Conservation (phyloP, 2,888 invertebrate species). For the Sarcophaga rosellei region DNA sequence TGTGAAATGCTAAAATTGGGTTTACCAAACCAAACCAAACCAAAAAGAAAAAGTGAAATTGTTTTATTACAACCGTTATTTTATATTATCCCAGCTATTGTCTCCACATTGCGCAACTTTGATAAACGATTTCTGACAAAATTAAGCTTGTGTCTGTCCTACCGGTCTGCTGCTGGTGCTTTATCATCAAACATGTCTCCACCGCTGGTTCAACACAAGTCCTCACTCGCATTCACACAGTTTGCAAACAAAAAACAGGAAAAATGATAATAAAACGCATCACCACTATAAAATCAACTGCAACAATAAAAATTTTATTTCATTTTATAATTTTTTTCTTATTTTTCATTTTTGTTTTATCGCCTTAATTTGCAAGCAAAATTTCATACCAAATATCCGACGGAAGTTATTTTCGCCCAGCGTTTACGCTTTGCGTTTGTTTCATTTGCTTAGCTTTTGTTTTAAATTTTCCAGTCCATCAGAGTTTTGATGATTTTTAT, state of each 20-base stretch:
- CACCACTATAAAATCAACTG: neutral
- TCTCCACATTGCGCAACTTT: neutral
- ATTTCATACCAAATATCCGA: too few species aligned
- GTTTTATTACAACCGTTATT: constrained; percentile 3
- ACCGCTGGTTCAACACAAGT: neutral
- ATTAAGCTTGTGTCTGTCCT: constrained; percentile 10
- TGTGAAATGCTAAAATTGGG: neutral
- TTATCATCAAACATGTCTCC: neutral
- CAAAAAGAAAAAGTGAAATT: neutral
- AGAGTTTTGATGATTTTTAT: neutral
- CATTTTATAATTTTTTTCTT: neutral
- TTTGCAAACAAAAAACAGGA: neutral
- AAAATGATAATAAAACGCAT: too few species aligned
- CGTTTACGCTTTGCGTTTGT: neutral
- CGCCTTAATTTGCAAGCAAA: neutral
- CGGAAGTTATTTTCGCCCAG: neutral
- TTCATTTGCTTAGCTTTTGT: neutral
- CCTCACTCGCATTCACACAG: too few species aligned
- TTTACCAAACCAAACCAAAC: too few species aligned
- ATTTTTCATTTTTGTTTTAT: neutral
- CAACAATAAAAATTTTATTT: neutral
- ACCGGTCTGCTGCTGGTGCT: neutral
- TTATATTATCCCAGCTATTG: neutral
- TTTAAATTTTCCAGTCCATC: neutral
- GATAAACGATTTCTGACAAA: constrained; percentile 18